Evolutionary conservation across 2,888 invertebrate species (phyloP).

Genomic region (Azorinus chamasolen): DNA sequence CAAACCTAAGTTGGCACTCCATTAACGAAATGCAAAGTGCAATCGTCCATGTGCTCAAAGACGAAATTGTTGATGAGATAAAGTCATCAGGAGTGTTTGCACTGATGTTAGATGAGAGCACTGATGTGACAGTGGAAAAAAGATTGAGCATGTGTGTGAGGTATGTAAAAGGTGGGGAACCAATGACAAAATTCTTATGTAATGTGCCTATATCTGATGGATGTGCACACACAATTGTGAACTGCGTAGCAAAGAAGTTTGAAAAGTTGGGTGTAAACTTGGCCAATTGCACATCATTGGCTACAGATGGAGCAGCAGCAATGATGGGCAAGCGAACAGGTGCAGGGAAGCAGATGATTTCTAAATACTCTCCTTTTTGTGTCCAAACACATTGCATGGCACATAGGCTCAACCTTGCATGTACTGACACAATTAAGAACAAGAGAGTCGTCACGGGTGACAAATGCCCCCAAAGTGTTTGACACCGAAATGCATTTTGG

Average conservation of each 20-base stretch:
- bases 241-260: no score
- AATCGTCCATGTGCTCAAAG: background rate
- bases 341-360: background rate
- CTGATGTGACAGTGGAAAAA: conserved; percentile 16
- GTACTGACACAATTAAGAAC: conserved; percentile 12
- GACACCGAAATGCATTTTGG: no score
- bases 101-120: conserved; percentile 43
- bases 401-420: conserved; percentile 17
- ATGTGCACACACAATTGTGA: conserved; percentile 36
- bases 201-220: conserved; percentile 33
- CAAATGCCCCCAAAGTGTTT: no score
- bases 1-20: background rate
- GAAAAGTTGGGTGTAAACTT: background rate
- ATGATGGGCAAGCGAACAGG: background rate
- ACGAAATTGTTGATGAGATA: background rate
- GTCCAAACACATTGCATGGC: conserved; percentile 22
- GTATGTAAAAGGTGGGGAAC: conserved; percentile 24
- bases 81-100: conserved; percentile 17
- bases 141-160: conserved; percentile 31
- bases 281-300: background rate
- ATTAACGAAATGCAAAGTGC: background rate
- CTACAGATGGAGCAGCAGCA: conserved; percentile 1
- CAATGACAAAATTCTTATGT: conserved; percentile 23
- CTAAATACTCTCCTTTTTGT: conserved; percentile 10
- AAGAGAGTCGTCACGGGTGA: no score